These are phyloP conservation scores for Cephalopterus ornatus DNA, from an alignment of 2,113 vertebrate species.

Conservation along the genomic window DNA sequence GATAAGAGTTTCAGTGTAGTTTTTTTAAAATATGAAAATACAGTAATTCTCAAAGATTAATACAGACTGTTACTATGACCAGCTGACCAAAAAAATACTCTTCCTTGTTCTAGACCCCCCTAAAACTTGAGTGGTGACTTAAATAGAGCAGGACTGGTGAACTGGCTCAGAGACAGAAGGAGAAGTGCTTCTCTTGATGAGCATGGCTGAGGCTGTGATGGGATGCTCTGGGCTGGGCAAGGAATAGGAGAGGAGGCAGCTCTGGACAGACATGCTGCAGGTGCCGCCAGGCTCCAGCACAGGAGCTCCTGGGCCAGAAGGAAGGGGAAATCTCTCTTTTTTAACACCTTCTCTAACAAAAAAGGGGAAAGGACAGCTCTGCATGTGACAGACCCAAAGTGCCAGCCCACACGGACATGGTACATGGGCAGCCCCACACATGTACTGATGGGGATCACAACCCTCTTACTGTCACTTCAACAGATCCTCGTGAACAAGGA, in stretches of 20 bases:
- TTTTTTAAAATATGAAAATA: background rate
- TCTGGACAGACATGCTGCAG: background rate
- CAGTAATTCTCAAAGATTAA: background rate
- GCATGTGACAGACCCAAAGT: background rate
- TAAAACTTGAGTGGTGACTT: background rate
- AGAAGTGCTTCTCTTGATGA: background rate
- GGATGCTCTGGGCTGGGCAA: background rate
- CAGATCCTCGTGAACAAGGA: background rate
- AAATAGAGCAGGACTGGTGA: background rate
- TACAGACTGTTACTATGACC: background rate
- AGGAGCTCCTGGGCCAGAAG: background rate
- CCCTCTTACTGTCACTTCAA: conserved; percentile 10
- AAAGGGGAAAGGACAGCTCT: conserved; percentile 15
- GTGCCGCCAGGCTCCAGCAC: background rate
- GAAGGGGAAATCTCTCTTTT: background rate
- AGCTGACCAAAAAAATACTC: background rate
- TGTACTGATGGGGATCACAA: conserved; percentile 67
- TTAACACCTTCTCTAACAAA: conserved; percentile 64
- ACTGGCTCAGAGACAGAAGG: background rate
- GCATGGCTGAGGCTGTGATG: background rate
- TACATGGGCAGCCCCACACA: conserved; percentile 54
- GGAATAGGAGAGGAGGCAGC: background rate
- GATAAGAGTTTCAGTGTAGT: background rate
- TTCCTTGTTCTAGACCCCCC: background rate
- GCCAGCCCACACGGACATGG: conserved; percentile 25